Percentiles rank a stretch among this genome's conserved stretches.
Conservation (phyloP, 2,113 vertebrate genomes). For the Mola mola region DNA sequence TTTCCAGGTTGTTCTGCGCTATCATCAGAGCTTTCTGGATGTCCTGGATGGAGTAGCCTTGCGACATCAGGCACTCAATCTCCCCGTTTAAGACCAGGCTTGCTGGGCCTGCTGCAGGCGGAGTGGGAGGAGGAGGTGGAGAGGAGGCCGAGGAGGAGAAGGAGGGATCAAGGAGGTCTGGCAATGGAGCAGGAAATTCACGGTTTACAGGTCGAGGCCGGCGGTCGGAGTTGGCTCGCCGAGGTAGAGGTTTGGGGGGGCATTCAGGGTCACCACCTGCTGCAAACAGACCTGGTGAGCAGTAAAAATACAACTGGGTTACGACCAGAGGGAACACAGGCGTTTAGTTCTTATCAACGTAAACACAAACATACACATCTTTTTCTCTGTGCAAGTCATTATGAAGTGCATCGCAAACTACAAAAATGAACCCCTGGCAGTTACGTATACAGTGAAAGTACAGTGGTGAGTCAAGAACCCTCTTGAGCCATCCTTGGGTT, state of each 20-base stretch:
- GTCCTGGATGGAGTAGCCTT: slow-evolving; percentile 99
- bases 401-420: too few relatives aligned
- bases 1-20: slow-evolving; percentile 98
- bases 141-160: slow-evolving; percentile 3
- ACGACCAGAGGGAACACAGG: too few relatives aligned
- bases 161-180: slow-evolving; percentile 46
- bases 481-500: too few relatives aligned
- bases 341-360: too few relatives aligned
- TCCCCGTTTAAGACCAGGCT: slow-evolving; percentile 89
- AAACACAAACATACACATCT: too few relatives aligned
- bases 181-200: slow-evolving; percentile 16
- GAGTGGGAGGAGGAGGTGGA: background rate
- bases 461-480: too few relatives aligned
- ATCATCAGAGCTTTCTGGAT: slow-evolving; percentile 98
- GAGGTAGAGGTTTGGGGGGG: slow-evolving; percentile 92
- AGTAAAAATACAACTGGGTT: slow-evolving; percentile 28
- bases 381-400: too few relatives aligned
- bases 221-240: slow-evolving; percentile 91
- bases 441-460: too few relatives aligned
- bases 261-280: slow-evolving; percentile 86
- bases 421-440: too few relatives aligned
- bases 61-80: slow-evolving; percentile 94
- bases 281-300: slow-evolving; percentile 67
- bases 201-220: slow-evolving; percentile 83
- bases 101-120: slow-evolving; percentile 1